Base-by-base conservation (phyloP, 2,888 invertebrate genomes). In the Xylota sylvarum region DNA sequence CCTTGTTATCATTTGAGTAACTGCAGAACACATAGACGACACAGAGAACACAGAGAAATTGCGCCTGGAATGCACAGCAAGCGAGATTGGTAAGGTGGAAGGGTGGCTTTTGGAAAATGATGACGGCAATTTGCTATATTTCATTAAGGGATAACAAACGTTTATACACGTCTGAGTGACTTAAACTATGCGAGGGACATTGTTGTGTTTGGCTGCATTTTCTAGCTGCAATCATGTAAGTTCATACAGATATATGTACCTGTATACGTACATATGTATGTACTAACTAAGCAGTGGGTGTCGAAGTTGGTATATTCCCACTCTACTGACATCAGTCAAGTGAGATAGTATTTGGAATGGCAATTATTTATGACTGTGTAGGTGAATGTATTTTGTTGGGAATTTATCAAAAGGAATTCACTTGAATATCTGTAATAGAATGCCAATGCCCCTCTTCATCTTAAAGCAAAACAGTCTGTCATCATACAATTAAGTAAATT, bases 101-200 rank as follows among this genome's bases (percentile, higher is more conserved):
- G 79, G 55, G 64, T 73, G 79, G 62, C 74, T 58, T 70, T 74
- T 84, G 72, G 30, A 74, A 69, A 79, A 79, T 79, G 79, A 84
- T 80, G 84, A 79, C 64, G 79, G 84, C 70, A 84, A 84, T 84
- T 84, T 84, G 74, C 79, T 76, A 79, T 74, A 84, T 84, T 84
- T 84, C 84, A 84, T 84, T 84, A 84, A 74, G 84, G 69, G 43
- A 70, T 76, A 64, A 79, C 74, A 70, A 84, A 70, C 80, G 84
- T 80, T 84, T 79, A 76, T 79, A 70, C 79, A 79, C 84, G 74
- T 80, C 80, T 74, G 74, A 70, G 69, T 74, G 79, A 79, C 79
- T 70, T 74, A 79, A 84, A 84, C 64, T 74, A 64, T 79, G 74
- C 79, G 58, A 80, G 56, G 79, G 84, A 69, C 84, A 84, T 84